Base-by-base conservation (phyloP, 2,113 vertebrate genomes). In the Talpa occidentalis region DNA sequence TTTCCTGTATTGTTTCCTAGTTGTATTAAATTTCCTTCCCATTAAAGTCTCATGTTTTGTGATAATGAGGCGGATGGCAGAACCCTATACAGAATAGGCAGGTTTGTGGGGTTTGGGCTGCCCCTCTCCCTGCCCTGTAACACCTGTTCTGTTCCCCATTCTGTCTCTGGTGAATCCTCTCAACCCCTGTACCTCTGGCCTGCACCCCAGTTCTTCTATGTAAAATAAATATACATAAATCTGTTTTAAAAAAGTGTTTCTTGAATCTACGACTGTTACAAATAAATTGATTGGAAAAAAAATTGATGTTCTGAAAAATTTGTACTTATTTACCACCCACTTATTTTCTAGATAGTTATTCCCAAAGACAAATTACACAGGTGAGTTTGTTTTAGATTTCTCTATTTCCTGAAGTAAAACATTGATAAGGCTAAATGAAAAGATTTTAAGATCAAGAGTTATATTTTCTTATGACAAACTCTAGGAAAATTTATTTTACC, bases 251-350 rank as follows among this genome's bases (percentile, higher is more conserved):
- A 81, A 82, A 54, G 3, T 42, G 3, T 66, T 54, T 70, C 21
- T 54, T 91, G 40, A 79, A 72, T 37, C 44, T 73, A 78, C n/a
- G 14, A 92, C 85, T 78, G 40, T 54, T 62, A 44, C 52, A 94
- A 94, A 62, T 28, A 37, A 35, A 19, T 24, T 28, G 2, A 35
- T 73, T 56, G 16, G 35, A 88, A 70, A 28, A 70, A 22, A 59
- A 88, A 16, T 24, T 62, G 14, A 44, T 70, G 32, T 62, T 93
- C 73, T 9, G 40, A 91, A n/a, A 4, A 4, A 14, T 49, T 44
- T 62, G 0, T 26, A 47, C n/a, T 85, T 95, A 64, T 40, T 95
- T 91, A 59, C 22, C 0, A 17, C 9, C 28, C 89, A 56, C 90
- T 90, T 66, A 16, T 30, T 32, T 49, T 19, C 80, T 44, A 73